Base-by-base conservation (phyloP, 1,140 invertebrate genomes). In the Pogonus chalceus region DNA sequence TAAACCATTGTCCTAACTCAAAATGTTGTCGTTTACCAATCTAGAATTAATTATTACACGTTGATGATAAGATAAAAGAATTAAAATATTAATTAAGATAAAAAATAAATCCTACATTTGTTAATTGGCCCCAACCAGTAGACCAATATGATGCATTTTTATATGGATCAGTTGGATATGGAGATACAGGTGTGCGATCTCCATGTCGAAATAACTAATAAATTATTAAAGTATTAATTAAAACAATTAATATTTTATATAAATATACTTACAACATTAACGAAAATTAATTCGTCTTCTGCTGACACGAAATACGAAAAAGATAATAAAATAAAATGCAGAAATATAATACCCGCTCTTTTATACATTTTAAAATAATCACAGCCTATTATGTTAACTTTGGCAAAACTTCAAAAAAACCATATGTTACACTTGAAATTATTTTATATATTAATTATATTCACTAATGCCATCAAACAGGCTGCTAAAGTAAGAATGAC, bases 121-220 rank as follows among this genome's bases (percentile, higher is more conserved):
- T 92, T 20, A 94, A 68, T 64, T 90, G 79, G 9, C 87, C 88
- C 71, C 81, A 86, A 56, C 82, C 85, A 20, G 81, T 80, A 3
- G 84, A 80, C 90, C 89, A 92, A 37, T 72, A 70, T 9, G 76
- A 78, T 52, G 74, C 69, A 64, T 85, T 77, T 20, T 73, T 73
- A 64, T 84, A 85, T 0, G 85, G 87, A 73, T 94, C 90, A 21
- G 71, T 88, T 0, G 87, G 84, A 66, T 90, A 93, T 0, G 80
- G 70, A 46, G 77, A 64, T 2, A 88, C 69, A 0, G 89, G 88
- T 21, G 84, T 88, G 57, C 91, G 75, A 64, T 92, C 90, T 23
- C 90, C 91, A 76, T 94, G 91, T 53, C 90, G 57, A 55, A 60
- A 67, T 16, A 69, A 57, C 68, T 69, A 47, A 61, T 62, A 54